Evolutionary conservation across 1,140 invertebrate genomes (phyloP).

Genomic region (Plodia interpunctella): DNA sequence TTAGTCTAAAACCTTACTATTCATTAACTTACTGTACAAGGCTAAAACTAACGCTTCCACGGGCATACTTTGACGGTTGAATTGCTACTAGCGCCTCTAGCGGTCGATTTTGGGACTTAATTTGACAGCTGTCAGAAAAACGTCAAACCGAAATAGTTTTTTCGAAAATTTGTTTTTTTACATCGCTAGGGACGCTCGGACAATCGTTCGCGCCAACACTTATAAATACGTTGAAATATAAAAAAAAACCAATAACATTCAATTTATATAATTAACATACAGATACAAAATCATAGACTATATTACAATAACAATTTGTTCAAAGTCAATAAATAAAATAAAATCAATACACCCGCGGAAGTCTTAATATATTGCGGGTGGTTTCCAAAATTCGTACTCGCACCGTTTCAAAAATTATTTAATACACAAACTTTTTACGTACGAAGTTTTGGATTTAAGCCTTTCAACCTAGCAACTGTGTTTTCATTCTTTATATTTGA

Average conservation of each 20-base stretch:
- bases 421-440: background rate
- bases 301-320: background rate
- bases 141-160: too few species aligned
- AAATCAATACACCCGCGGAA: background rate
- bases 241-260: constrained; percentile 7
- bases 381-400: background rate
- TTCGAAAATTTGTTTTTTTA: background rate
- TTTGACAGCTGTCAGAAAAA: background rate
- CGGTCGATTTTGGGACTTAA: background rate
- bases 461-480: background rate
- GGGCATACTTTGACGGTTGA: constrained; percentile 12
- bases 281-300: background rate
- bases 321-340: constrained; percentile 4
- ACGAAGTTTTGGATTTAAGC: background rate
- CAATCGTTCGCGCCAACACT: background rate
- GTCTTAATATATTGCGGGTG: background rate
- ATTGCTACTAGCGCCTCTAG: background rate
- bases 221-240: constrained; percentile 3
- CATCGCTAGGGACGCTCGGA: background rate
- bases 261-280: constrained; percentile 4
- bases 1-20: constrained; percentile 10
- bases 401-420: background rate
- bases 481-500: background rate
- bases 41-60: constrained; percentile 29
- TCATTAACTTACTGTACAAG: constrained; percentile 39